A percentile compares a stretch with the other conserved stretches of the same genome.
These are phyloP conservation scores for Drosophila yakuba DNA, from an alignment of 1,140 invertebrate species.

Conservation along the genomic window DNA sequence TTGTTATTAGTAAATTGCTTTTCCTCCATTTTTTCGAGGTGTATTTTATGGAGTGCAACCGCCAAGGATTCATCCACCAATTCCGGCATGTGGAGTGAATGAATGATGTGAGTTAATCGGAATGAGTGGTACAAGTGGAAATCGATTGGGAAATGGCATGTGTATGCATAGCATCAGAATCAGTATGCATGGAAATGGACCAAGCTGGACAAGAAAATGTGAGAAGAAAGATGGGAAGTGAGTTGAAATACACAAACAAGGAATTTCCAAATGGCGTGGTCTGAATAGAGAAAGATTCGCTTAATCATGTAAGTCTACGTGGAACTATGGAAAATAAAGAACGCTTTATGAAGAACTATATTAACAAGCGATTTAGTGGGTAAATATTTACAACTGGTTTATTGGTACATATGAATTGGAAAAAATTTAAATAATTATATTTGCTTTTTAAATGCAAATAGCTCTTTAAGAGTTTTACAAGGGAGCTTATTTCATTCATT, in stretches of 20 bases:
- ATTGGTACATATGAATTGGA: no score
- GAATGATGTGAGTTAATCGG: constrained; percentile 18
- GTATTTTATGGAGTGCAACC: no score
- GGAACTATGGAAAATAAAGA: no score
- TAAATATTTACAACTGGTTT: no score
- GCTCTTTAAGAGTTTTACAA: no score
- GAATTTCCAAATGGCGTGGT: not conserved
- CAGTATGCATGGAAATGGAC: not conserved
- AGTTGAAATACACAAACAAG: not conserved
- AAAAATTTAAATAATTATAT: no score
- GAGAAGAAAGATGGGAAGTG: not conserved
- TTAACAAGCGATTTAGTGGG: no score
- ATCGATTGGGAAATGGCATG: constrained; percentile 14
- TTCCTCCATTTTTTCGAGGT: no score
- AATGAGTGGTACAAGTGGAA: constrained; percentile 10
- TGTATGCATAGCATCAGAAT: not conserved
- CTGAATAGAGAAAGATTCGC: not conserved
- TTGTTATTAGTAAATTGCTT: constrained; percentile 1
- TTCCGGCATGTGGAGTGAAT: constrained; percentile 13
- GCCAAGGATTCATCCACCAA: not conserved
- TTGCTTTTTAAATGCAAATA: no score
- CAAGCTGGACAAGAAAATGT: not conserved
- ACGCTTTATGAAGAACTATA: no score
- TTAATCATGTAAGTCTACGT: not conserved
- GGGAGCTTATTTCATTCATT: no score